Evolutionary conservation across 2,888 invertebrate genomes (phyloP).

Genomic region (Drosophila borborema): DNA sequence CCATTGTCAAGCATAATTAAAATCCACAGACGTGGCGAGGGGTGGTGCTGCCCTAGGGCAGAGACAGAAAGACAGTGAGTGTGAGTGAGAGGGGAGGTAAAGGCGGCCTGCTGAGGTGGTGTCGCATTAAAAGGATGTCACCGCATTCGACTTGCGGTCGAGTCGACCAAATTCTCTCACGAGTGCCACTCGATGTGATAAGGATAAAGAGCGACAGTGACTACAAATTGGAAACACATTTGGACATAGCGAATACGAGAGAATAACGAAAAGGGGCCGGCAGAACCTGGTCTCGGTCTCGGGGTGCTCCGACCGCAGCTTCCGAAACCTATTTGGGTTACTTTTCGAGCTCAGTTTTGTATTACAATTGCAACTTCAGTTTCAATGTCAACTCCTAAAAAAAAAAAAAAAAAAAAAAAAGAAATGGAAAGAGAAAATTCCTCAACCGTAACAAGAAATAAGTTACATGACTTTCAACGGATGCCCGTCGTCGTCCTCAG

Average conservation of each 20-base stretch:
- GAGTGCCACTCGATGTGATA: slow-evolving; percentile 77
- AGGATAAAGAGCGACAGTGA: slow-evolving; percentile 61
- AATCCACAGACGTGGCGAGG: slow-evolving; percentile 61
- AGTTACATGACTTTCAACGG: slow-evolving; percentile 78
- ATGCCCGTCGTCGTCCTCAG: slow-evolving; percentile 37
- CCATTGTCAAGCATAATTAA: slow-evolving; percentile 80
- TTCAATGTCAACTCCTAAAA: slow-evolving; percentile 76
- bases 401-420: not conserved
- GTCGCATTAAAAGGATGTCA: slow-evolving; percentile 78
- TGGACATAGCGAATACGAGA: slow-evolving; percentile 51
- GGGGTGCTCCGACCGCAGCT: slow-evolving; percentile 82
- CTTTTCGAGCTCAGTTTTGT: slow-evolving; percentile 68
- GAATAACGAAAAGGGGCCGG: slow-evolving; percentile 49
- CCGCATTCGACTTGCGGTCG: slow-evolving; percentile 75
- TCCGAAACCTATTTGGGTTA: slow-evolving; percentile 84
- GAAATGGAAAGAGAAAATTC: slow-evolving; percentile 56
- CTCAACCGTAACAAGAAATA: slow-evolving; percentile 81
- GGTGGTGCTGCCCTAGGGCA: slow-evolving; percentile 32
- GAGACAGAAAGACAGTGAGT: not conserved
- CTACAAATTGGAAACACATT: slow-evolving; percentile 80
- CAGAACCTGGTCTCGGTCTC: slow-evolving; percentile 34
- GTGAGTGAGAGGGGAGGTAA: not conserved
- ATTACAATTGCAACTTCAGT: slow-evolving; percentile 73
- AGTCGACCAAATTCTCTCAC: slow-evolving; percentile 78
- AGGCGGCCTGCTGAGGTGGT: slow-evolving; percentile 74